Percentiles rank a stretch among this genome's conserved stretches.
Conservation (phyloP, 1,140 invertebrate species). For the Diabrotica undecimpunctata region DNA sequence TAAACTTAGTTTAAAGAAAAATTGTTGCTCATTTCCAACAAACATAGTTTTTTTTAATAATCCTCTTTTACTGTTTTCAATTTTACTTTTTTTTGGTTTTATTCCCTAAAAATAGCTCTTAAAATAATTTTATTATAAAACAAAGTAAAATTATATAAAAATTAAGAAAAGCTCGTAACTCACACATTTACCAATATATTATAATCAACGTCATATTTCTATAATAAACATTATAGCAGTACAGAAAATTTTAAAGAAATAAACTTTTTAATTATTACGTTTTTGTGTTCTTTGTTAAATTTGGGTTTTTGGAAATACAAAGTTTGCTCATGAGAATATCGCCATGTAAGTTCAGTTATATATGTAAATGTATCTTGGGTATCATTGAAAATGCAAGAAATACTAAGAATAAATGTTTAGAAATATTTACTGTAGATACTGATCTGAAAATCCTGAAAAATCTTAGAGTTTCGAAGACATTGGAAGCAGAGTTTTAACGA, state of each 20-base stretch:
- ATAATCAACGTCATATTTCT: background rate
- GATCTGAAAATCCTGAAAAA: too few species aligned
- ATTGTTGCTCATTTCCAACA: too few species aligned
- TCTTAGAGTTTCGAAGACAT: too few species aligned
- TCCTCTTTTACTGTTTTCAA: background rate
- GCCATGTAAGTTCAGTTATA: too few species aligned
- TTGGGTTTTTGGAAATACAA: background rate
- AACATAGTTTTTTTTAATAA: too few species aligned
- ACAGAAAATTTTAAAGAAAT: background rate
- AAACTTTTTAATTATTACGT: background rate
- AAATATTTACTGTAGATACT: too few species aligned
- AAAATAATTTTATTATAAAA: background rate
- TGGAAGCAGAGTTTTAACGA: too few species aligned
- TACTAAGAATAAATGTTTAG: too few species aligned
- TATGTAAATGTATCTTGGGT: too few species aligned
- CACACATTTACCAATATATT: background rate
- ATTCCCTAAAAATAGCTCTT: background rate
- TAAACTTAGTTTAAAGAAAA: too few species aligned
- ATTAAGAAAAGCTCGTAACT: background rate
- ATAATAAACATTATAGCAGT: background rate
- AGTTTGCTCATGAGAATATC: background rate
- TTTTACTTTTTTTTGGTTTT: background rate
- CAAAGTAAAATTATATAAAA: background rate
- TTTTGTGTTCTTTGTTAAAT: background rate
- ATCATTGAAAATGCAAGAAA: too few species aligned